phyloP scores from a whole-genome alignment of 1,140 invertebrate species.

The Neelides sp. region DNA sequence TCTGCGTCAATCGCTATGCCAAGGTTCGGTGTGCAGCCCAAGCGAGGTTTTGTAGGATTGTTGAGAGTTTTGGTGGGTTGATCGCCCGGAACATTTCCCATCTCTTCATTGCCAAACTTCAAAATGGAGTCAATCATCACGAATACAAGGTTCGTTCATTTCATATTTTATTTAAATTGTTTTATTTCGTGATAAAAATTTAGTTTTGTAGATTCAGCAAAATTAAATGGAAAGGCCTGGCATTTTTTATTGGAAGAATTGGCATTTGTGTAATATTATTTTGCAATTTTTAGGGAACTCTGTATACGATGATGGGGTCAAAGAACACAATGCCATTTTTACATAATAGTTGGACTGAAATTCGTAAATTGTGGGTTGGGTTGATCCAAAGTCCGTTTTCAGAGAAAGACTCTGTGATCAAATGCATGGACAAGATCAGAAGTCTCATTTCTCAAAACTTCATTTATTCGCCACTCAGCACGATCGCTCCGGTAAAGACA shows the following conservation, averaged over 20 bases:
- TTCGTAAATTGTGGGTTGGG: conserved; percentile 59
- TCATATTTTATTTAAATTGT: conserved; percentile 6
- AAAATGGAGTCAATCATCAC: conserved; percentile 23
- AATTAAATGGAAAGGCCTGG: neutral
- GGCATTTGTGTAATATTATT: too few species aligned
- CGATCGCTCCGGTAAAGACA: conserved; percentile 12
- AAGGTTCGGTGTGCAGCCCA: conserved; percentile 24
- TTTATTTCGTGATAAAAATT: neutral
- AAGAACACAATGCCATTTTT: conserved; percentile 35
- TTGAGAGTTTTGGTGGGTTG: conserved; percentile 21
- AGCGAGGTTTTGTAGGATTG: conserved; percentile 22
- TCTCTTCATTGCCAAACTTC: conserved; percentile 21
- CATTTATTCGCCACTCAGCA: conserved; percentile 22
- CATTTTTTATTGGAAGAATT: neutral
- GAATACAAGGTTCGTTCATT: conserved; percentile 28
- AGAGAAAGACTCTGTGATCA: conserved; percentile 66
- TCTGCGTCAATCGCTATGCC: conserved; percentile 28
- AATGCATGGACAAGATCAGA: conserved; percentile 50
- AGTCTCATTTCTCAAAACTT: conserved; percentile 34
- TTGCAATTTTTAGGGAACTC: conserved; percentile 45
- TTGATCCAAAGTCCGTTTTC: conserved; percentile 57
- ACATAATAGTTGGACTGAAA: conserved; percentile 58
- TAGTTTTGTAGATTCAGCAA: neutral
- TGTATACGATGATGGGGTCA: conserved; percentile 60
- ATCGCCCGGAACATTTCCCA: conserved; percentile 10